phyloP scores from a whole-genome alignment of 2,888 invertebrate genomes.

The Agonum fuliginosum region DNA sequence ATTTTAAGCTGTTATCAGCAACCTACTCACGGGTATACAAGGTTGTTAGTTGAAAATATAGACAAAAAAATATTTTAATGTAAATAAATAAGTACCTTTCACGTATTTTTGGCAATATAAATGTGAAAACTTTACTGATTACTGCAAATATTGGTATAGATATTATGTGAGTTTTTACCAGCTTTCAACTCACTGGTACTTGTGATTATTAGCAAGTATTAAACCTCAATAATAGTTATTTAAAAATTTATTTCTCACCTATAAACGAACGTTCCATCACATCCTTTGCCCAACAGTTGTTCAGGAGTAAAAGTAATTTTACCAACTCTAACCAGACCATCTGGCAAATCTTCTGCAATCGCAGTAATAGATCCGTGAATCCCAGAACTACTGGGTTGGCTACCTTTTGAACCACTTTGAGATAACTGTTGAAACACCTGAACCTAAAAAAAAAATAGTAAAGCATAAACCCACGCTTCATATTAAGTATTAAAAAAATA shows the following conservation, averaged over 20 bases:
- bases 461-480: constrained; percentile 1
- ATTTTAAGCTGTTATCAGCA: too few relatives aligned
- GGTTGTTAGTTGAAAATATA: too few relatives aligned
- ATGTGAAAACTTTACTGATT: too few relatives aligned
- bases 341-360: constrained; percentile 78
- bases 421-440: constrained; percentile 82
- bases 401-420: constrained; percentile 76
- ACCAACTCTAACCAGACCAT: constrained; percentile 85
- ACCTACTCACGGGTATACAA: too few relatives aligned
- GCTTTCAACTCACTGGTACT: too few relatives aligned
- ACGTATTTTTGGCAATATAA: too few relatives aligned
- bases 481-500: constrained; percentile 65
- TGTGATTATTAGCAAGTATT: too few relatives aligned
- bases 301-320: constrained; percentile 92
- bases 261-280: constrained; percentile 98
- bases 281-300: constrained; percentile 94
- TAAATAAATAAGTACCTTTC: too few relatives aligned
- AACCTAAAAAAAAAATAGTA: constrained; percentile 71
- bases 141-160: too few relatives aligned
- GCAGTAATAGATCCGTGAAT: constrained; percentile 73
- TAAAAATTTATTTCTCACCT: constrained; percentile 76
- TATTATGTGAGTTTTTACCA: too few relatives aligned
- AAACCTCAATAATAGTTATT: too few relatives aligned
- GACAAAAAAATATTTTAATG: too few relatives aligned
- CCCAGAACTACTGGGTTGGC: constrained; percentile 68